Base-by-base conservation (phyloP, 2,113 vertebrate species). In the Ailuropoda melanoleuca region DNA sequence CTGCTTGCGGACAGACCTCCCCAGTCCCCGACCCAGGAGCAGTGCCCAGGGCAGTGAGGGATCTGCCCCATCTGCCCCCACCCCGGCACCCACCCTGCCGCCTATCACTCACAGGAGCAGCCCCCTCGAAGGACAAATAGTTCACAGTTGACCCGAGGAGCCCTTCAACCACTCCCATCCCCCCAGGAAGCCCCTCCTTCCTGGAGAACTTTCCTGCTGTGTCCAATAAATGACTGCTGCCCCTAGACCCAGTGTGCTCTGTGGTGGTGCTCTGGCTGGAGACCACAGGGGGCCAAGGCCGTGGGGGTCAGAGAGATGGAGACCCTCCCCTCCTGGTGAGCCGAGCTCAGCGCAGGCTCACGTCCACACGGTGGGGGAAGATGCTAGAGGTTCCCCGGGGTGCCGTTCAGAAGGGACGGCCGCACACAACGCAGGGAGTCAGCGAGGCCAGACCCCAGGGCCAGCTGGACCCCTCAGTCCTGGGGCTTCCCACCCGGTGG, bases 81-180 rank as follows among this genome's bases (percentile, higher is more conserved):
- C 6, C 56, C 56, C 15, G 7, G 18, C 46, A 7, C 39, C 82
- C 8, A 10, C 26, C 9, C 17, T 3, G 37, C 58, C 29, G 1
- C 39, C 58, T 46, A 58, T 31, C 1, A 0, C 39, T 85, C 82
- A 85, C 58, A 23, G 39, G 17, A 43, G 58, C 7, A 6, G 12
- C 29, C 18, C 50, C 10, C 18, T 8, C 10, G 0, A 64, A 23
- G 39, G 18, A 23, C 82, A 11, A 4, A 29, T 19, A 39, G 24
- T 8, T 46, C 15, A 2, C 23, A 1, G 26, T 31, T 0, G 3
- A 34, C 58, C n/a, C 15, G 0, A 29, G 9, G 3, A 18, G 56
- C 56, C 15, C n/a, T 43, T 43, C 56, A 31, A 43, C 70, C 3
- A 1, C 39, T 43, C 12, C 70, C 39, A 13, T 0, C 34, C 34